Base-by-base conservation (phyloP, 2,113 vertebrate genomes). In the Spermophilus dauricus region DNA sequence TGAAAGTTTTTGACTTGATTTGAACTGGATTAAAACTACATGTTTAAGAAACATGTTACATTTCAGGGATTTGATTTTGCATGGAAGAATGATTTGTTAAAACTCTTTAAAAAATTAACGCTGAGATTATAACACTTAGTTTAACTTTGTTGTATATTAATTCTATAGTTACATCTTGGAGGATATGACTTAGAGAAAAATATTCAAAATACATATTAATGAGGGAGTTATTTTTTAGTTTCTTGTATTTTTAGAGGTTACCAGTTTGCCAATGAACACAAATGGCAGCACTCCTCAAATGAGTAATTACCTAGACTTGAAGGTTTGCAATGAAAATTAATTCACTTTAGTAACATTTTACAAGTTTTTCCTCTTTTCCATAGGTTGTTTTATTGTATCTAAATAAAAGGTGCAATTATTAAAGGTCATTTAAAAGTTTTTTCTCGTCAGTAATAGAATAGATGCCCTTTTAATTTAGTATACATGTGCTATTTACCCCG, bases 71-170 rank as follows among this genome's bases (percentile, higher is more conserved):
- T 95, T 92, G 86, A 84, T 87, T 86, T 80, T 28, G 9, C 13
- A 24, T 48, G 7, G 63, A n/a, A 95, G 12, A 78, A 18, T 73
- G 86, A 94, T 56, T n/a, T 45, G 32, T 1, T 61, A 73, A 20
- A 85, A 63, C 7, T 61, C 53, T 84, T 94, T 24, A 56, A 89
- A 93, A 75, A n/a, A 58, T 4, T 76, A 14, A 56, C 7, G 26
- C 84, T 78, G 73, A 37, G 34, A 37, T 56, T 56, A 67, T 24
- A 96, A 72, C 42, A 48, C n/a, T 34, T 53, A 84, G 28, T 42
- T 58, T 63, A 96, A 90, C 56, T 77, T 86, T 63, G 24, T 83
- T 30, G 8, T 87, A 67, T 73, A 67, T 86, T 83, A 72, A 96
- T 45, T 83, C 24, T 67, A 5, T 11, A 45, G 18, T 53, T 81